A percentile compares a stretch with the other conserved stretches of the same genome.
These are phyloP conservation scores for Anastatus disparis DNA, from an alignment of 1,140 invertebrate genomes.

Conservation along the genomic window DNA sequence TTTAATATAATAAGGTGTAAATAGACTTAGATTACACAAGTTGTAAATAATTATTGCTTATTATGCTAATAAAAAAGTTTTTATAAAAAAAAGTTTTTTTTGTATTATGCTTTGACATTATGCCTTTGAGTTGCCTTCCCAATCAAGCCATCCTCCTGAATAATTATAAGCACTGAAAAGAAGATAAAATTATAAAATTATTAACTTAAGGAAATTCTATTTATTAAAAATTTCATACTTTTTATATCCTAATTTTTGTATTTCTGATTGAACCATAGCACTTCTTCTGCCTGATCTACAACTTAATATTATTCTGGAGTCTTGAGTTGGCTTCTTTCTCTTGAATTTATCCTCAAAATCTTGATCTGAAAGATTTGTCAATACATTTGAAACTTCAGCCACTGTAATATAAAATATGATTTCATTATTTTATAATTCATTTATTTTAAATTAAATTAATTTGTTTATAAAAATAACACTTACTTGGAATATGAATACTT, in stretches of 20 bases:
- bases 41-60: neutral
- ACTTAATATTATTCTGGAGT: slow-evolving; percentile 72
- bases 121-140: slow-evolving; percentile 54
- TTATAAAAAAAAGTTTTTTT: slow-evolving; percentile 33
- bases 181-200: slow-evolving; percentile 38
- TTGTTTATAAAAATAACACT: slow-evolving; percentile 44
- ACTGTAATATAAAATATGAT: slow-evolving; percentile 50
- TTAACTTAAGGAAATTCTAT: slow-evolving; percentile 12
- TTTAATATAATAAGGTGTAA: no score
- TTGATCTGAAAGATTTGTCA: slow-evolving; percentile 51
- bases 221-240: slow-evolving; percentile 62
- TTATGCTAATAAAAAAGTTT: slow-evolving; percentile 77
- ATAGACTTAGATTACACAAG: neutral
- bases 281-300: slow-evolving; percentile 73
- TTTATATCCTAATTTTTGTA: slow-evolving; percentile 70
- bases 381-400: slow-evolving; percentile 53
- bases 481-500: slow-evolving; percentile 78
- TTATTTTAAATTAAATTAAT: slow-evolving; percentile 6
- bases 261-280: slow-evolving; percentile 68
- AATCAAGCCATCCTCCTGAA: slow-evolving; percentile 60
- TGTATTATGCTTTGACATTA: slow-evolving; percentile 40
- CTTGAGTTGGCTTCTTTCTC: slow-evolving; percentile 66
- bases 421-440: neutral
- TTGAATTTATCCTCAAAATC: slow-evolving; percentile 64
- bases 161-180: slow-evolving; percentile 61